These are phyloP conservation scores for Megaleporinus macrocephalus DNA, from an alignment of 2,113 vertebrate species.

Conservation along the genomic window DNA sequence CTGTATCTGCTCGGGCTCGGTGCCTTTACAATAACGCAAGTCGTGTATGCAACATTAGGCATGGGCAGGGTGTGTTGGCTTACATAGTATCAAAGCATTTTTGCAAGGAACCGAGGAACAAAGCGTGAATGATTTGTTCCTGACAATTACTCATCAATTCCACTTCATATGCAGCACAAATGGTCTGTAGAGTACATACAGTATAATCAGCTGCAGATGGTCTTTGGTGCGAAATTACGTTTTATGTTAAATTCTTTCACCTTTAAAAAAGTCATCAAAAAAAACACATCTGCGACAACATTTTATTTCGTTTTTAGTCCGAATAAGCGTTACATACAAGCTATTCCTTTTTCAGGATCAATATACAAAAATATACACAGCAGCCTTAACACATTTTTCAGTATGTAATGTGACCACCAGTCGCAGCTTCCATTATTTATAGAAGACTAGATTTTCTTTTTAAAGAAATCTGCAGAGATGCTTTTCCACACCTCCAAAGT, in stretches of 20 bases:
- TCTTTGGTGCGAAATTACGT: conserved; percentile 4
- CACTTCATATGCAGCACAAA: conserved; percentile 9
- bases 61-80: background rate
- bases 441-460: too few species aligned
- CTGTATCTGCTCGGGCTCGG: background rate
- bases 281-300: too few species aligned
- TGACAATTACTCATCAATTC: conserved; percentile 11
- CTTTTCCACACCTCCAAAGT: too few species aligned
- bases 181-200: background rate
- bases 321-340: too few species aligned
- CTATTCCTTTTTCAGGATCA: too few species aligned
- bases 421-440: too few species aligned
- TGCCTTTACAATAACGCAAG: background rate
- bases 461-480: too few species aligned
- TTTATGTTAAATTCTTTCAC: background rate
- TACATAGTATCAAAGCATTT: conserved; percentile 6
- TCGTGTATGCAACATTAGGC: background rate
- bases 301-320: too few species aligned
- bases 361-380: too few species aligned
- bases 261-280: too few species aligned
- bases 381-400: too few species aligned
- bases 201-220: conserved; percentile 13
- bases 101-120: background rate
- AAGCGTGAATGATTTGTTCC: background rate
- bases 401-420: too few species aligned